Base-by-base conservation (phyloP, 1,140 invertebrate species). In the Delia radicum region DNA sequence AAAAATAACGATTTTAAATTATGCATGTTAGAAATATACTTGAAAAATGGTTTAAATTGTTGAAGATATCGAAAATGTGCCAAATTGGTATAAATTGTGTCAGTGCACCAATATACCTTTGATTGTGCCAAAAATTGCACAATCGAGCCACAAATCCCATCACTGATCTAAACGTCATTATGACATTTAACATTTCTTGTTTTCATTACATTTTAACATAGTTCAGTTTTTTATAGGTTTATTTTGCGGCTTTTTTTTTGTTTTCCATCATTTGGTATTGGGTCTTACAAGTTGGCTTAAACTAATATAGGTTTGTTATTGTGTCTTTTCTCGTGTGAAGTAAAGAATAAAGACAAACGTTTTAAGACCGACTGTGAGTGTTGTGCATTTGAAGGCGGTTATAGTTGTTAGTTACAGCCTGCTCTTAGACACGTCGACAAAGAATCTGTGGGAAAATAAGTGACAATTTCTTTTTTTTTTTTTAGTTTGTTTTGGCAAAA, bases 381-480 rank as follows among this genome's bases (percentile, higher is more conserved):
- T 55, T 55, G 48, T 21, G 10, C 18, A 18, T 48, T 55, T 21
- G 48, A 55, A 55, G 48, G 48, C 48, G 48, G 48, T n/a, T 55
- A 42, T 13, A 42, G 12, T 42, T 13, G 37, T 42, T 42, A 18
- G 48, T 21, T 55, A 55, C 37, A 55, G 48, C 8, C 48, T 21
- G 37, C 12, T 13, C 12, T 15, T 10, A 55, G 48, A 55, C 48
- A 55, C 48, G 48, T 55, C 48, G 48, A 55, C 48, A 55, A n/a
- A 55, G 48, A 55, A 21, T 55, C 48, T 55, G 48, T 24, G 24
- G 18, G 48, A 55, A 55, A 24, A 1, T 55, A 55, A 55, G 24
- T 55, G 48, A 55, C 48, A 55, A n/a, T 55, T 55, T 55, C 48
- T 55, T 55, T n/a, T n/a, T n/a, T n/a, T n/a, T n/a, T n/a, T n/a